A percentile compares a stretch with the other conserved stretches of the same genome.
These are phyloP conservation scores for Podarcis cretensis DNA, from an alignment of 2,113 vertebrate genomes.

Conservation along the genomic window DNA sequence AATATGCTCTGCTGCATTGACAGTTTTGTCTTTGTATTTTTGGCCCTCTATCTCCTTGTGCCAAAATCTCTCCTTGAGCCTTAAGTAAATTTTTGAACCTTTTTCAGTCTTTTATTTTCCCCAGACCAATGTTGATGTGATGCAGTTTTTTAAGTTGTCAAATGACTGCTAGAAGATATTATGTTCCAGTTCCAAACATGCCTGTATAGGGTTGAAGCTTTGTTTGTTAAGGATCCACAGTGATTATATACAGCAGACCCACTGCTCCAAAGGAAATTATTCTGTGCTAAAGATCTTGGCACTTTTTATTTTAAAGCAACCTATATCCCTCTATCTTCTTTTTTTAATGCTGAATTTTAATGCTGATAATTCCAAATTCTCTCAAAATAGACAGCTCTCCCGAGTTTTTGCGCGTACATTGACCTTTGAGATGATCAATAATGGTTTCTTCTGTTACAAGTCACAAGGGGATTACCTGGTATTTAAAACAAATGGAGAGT, in stretches of 20 bases:
- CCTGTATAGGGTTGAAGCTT: constrained; percentile 18
- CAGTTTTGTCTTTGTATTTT: constrained; percentile 5
- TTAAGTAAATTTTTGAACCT: background rate
- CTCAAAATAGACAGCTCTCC: constrained; percentile 23
- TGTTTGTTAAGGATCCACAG: constrained; percentile 2
- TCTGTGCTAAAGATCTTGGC: background rate
- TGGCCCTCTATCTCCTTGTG: constrained; percentile 19
- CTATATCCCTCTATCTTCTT: background rate
- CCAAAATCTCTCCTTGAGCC: constrained; percentile 9
- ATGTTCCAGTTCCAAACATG: constrained; percentile 54
- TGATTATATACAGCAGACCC: constrained; percentile 4
- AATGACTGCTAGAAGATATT: constrained; percentile 47
- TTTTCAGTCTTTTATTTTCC: background rate
- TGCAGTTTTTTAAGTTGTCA: background rate
- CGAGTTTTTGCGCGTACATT: background rate
- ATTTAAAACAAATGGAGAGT: constrained; percentile 14
- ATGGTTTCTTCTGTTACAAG: accelerated
- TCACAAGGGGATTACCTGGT: constrained; percentile 8
- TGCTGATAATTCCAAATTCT: constrained; percentile 19
- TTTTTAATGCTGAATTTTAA: background rate
- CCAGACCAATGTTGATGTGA: background rate
- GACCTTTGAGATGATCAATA: constrained; percentile 4
- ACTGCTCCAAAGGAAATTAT: constrained; percentile 31
- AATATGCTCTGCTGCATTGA: constrained; percentile 1
- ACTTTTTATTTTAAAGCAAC: background rate